Percentiles rank a stretch among this genome's conserved stretches.
phyloP scores from a whole-genome alignment of 2,113 vertebrate genomes.

The Podarcis cretensis region DNA sequence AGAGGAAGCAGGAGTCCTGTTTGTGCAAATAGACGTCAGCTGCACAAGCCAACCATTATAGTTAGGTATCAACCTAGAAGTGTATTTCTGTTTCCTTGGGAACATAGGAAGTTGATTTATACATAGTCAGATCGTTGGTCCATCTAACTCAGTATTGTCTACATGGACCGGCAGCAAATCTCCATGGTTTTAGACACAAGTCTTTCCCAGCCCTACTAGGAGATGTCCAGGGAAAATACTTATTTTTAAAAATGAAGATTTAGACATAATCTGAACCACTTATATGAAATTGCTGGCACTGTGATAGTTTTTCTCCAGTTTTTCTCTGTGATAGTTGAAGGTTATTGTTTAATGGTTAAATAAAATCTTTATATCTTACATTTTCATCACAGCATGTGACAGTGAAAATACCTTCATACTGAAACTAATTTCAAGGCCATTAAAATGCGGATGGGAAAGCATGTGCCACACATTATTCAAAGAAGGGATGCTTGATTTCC shows the following conservation, averaged over 20 bases:
- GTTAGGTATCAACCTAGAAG: neutral
- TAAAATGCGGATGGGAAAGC: neutral
- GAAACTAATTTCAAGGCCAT: slow-evolving; percentile 33
- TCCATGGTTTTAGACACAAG: neutral
- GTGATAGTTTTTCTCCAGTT: neutral
- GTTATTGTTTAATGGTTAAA: slow-evolving; percentile 7
- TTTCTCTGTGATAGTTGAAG: neutral
- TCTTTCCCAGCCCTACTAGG: neutral
- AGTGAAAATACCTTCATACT: slow-evolving; percentile 35
- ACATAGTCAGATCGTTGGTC: neutral
- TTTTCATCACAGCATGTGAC: slow-evolving; percentile 43
- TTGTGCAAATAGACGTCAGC: too few species aligned
- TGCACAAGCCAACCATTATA: too few species aligned
- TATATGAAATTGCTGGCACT: slow-evolving; percentile 10
- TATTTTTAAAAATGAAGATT: slow-evolving; percentile 32
- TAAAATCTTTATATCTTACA: slow-evolving; percentile 17
- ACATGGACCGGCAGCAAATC: neutral
- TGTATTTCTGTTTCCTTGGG: neutral
- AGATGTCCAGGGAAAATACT: neutral
- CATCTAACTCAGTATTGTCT: neutral
- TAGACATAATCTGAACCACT: slow-evolving; percentile 40
- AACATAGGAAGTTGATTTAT: neutral
- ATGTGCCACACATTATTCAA: slow-evolving; percentile 12
- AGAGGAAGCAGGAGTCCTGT: too few species aligned
- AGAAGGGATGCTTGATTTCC: slow-evolving; percentile 31